Conservation (phyloP, 1,140 invertebrate species). For the Drosophila athabasca region DNA sequence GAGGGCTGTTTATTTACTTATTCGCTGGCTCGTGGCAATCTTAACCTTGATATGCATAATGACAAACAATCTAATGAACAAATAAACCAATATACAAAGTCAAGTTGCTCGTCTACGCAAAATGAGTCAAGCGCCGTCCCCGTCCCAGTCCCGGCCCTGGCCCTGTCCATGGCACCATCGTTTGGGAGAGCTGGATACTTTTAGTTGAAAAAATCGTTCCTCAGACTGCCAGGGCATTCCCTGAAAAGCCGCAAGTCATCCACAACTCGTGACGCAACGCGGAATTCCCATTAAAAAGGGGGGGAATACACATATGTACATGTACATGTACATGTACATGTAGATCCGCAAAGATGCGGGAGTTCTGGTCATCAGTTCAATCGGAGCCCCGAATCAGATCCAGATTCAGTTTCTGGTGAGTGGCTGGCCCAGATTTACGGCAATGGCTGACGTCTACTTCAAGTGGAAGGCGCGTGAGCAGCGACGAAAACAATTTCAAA, state of each 20-base stretch:
- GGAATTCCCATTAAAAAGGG: too few relatives aligned
- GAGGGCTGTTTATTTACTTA: slow-evolving; percentile 44
- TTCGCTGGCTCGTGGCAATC: slow-evolving; percentile 51
- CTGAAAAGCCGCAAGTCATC: neutral
- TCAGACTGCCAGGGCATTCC: too few relatives aligned
- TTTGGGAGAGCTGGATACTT: neutral
- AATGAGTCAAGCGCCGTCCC: slow-evolving; percentile 20
- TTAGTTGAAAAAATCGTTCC: too few relatives aligned
- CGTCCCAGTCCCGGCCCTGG: neutral
- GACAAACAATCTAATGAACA: slow-evolving; percentile 59
- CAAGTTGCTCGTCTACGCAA: slow-evolving; percentile 29
- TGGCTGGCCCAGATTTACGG: slow-evolving; percentile 55
- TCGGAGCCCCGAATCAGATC: neutral
- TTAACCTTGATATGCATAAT: slow-evolving; percentile 73
- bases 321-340: too few relatives aligned
- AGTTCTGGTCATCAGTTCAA: neutral
- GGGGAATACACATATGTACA: too few relatives aligned
- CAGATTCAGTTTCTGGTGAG: slow-evolving; percentile 14
- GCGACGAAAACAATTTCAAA: slow-evolving; percentile 34
- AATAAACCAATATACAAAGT: slow-evolving; percentile 33
- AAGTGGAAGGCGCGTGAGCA: slow-evolving; percentile 67
- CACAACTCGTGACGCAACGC: too few relatives aligned
- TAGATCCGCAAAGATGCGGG: neutral
- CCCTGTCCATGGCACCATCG: neutral
- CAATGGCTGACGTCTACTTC: slow-evolving; percentile 3